Conservation (phyloP, 2,888 invertebrate species). For the Diabrotica balteata region DNA sequence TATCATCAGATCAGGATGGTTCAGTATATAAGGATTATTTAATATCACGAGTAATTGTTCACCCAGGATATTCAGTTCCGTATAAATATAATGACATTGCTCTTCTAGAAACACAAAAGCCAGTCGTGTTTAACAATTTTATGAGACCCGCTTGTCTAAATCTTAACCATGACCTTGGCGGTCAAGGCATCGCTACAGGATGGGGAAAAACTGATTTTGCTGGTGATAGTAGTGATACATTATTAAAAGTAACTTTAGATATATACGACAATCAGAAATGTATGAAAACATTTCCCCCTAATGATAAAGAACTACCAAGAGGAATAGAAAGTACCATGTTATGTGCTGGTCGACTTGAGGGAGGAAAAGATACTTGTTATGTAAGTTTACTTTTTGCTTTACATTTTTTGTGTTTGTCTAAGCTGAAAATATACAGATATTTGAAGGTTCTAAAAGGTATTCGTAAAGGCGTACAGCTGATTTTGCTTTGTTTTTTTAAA, state of each 20-base stretch:
- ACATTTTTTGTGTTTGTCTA: neutral
- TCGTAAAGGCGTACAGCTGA: too few relatives aligned
- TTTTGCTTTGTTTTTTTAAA: too few relatives aligned
- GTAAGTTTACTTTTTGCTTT: slow-evolving; percentile 41
- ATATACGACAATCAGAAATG: slow-evolving; percentile 56
- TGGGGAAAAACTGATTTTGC: slow-evolving; percentile 66
- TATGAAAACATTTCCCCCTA: slow-evolving; percentile 47
- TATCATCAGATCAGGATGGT: slow-evolving; percentile 61
- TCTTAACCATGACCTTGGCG: slow-evolving; percentile 55
- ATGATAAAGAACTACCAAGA: slow-evolving; percentile 43
- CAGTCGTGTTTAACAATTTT: slow-evolving; percentile 60
- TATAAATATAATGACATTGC: slow-evolving; percentile 72
- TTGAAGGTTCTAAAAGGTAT: too few relatives aligned
- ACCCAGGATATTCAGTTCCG: slow-evolving; percentile 66
- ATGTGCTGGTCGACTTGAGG: slow-evolving; percentile 60
- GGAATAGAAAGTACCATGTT: slow-evolving; percentile 58
- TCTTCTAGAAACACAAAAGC: slow-evolving; percentile 63
- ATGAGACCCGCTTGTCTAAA: slow-evolving; percentile 73
- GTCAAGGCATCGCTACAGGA: slow-evolving; percentile 68
- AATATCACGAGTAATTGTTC: slow-evolving; percentile 56
- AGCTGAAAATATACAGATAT: too few relatives aligned
- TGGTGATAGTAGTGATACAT: slow-evolving; percentile 52
- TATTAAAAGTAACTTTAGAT: slow-evolving; percentile 60
- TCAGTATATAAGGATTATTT: slow-evolving; percentile 62
- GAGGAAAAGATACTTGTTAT: slow-evolving; percentile 57